These are phyloP conservation scores for Listrodromus nycthemerus DNA, from an alignment of 2,888 invertebrate species.

Conservation along the genomic window DNA sequence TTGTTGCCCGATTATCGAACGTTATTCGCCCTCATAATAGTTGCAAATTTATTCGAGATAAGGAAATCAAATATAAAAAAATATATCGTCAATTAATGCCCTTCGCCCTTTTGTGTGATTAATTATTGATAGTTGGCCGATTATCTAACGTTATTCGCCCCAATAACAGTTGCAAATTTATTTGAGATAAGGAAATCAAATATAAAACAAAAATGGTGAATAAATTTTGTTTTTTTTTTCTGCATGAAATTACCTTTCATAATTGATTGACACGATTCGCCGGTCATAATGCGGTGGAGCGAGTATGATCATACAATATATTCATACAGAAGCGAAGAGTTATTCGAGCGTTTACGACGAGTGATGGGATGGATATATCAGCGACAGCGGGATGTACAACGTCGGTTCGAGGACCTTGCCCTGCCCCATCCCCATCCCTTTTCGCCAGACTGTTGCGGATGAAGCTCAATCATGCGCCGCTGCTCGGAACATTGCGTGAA, in stretches of 20 bases:
- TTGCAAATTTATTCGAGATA: too few species aligned
- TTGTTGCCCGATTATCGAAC: too few species aligned
- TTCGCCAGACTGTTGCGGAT: slow-evolving; percentile 29
- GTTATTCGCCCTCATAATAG: too few species aligned
- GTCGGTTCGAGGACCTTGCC: slow-evolving; percentile 34
- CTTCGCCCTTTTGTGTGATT: slow-evolving; percentile 28
- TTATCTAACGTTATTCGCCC: background rate
- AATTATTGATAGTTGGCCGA: slow-evolving; percentile 1
- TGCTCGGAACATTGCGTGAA: slow-evolving; percentile 46
- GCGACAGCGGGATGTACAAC: slow-evolving; percentile 36
- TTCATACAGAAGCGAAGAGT: slow-evolving; percentile 51
- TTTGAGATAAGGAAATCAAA: background rate
- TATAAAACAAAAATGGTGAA: too few species aligned
- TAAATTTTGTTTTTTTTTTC: background rate
- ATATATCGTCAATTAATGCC: background rate
- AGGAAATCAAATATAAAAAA: too few species aligned
- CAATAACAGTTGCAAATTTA: too few species aligned
- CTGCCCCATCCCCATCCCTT: background rate
- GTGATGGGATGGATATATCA: slow-evolving; percentile 59
- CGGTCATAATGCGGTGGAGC: slow-evolving; percentile 11
- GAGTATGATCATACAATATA: background rate
- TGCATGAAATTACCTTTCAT: background rate
- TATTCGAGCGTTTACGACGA: slow-evolving; percentile 59
- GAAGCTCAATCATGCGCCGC: slow-evolving; percentile 45
- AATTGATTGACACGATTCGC: slow-evolving; percentile 7